Evolutionary conservation across 1,140 invertebrate species (phyloP), one percentile per base, ranked within the genome.

Genomic region (Macrocentrus cingulum): DNA sequence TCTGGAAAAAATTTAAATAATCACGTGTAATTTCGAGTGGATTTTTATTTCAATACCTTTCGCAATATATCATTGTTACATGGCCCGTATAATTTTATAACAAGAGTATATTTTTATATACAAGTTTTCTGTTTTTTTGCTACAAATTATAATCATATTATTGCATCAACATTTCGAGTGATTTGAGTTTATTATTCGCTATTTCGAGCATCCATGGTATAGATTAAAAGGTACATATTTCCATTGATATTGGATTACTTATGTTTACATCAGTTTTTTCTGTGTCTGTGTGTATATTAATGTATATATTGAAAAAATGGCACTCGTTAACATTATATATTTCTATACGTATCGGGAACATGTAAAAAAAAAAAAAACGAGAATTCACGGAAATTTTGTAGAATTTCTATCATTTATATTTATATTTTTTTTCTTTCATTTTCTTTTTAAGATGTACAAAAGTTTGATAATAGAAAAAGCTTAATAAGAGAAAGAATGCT

Each of bases 11-110:
- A 45, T 20, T 16, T 4, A n/a, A 16, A 11, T 16, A 37, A 8
- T 13, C n/a, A n/a, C n/a, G 22, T 46, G 16, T n/a, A n/a, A 15
- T 45, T 69, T 69, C 68, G 66, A 72, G 71, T 63, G 72, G 72
- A 72, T 66, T 68, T 69, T 67, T 69, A 68, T 61, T 69, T 64
- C 11, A 11, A 51, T 59, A 56, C 13, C 45, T 50, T 62, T 55
- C 54, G 8, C 72, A 77, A 76, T 72, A 72, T 74, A 69, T n/a
- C n/a, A 72, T 67, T 75, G 72, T 75, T 75, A 75, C 72, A 75
- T 69, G 63, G 53, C 60, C 70, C 68, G 67, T 74, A 74, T 75
- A 68, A 70, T 75, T 71, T 72, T 74, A 72, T 66, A 77, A 77
- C 73, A 75, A 70, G 69, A 68, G 67, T 77, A 77, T 77, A 29